Conservation (phyloP, 2,888 invertebrate species). For the Drosophila anomelani region DNA sequence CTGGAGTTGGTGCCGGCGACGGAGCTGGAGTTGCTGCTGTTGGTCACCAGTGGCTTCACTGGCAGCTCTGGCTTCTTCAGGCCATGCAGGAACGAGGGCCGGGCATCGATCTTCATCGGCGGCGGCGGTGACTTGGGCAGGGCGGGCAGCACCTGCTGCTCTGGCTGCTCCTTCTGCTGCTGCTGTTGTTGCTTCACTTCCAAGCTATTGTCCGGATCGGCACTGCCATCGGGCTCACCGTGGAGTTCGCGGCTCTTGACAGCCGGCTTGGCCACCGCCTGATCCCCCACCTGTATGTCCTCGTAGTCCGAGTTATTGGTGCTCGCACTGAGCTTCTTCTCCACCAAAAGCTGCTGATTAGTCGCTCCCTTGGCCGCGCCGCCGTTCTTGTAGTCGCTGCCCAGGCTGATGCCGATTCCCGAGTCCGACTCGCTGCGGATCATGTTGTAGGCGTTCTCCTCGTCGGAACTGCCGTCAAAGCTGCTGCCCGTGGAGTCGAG, state of each 20-base stretch:
- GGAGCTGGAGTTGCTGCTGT: slow-evolving; percentile 28
- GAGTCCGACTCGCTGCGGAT: slow-evolving; percentile 85
- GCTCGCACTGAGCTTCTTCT: slow-evolving; percentile 82
- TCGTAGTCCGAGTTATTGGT: slow-evolving; percentile 84
- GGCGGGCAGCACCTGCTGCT: slow-evolving; percentile 86
- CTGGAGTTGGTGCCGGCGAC: slow-evolving; percentile 8
- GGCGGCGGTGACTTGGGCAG: slow-evolving; percentile 86
- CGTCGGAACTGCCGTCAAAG: slow-evolving; percentile 84
- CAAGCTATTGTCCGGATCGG: slow-evolving; percentile 90
- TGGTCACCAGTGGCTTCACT: slow-evolving; percentile 87
- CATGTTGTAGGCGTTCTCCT: slow-evolving; percentile 85
- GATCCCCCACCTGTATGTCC: slow-evolving; percentile 83
- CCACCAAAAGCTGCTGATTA: slow-evolving; percentile 61
- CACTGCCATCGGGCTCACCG: slow-evolving; percentile 94
- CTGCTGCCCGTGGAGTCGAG: slow-evolving; percentile 84
- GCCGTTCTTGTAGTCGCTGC: slow-evolving; percentile 81
- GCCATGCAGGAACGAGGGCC: slow-evolving; percentile 90
- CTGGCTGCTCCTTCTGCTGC: slow-evolving; percentile 87
- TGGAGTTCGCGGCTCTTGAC: slow-evolving; percentile 91
- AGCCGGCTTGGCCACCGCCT: slow-evolving; percentile 54
- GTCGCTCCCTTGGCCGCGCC: slow-evolving; percentile 41
- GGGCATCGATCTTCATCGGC: slow-evolving; percentile 84
- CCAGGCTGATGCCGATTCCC: slow-evolving; percentile 84
- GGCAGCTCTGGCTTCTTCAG: slow-evolving; percentile 89
- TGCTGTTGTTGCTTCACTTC: slow-evolving; percentile 86